Evolutionary conservation across 2,888 invertebrate species (phyloP).

Genomic region (Hemaris fuciformis): DNA sequence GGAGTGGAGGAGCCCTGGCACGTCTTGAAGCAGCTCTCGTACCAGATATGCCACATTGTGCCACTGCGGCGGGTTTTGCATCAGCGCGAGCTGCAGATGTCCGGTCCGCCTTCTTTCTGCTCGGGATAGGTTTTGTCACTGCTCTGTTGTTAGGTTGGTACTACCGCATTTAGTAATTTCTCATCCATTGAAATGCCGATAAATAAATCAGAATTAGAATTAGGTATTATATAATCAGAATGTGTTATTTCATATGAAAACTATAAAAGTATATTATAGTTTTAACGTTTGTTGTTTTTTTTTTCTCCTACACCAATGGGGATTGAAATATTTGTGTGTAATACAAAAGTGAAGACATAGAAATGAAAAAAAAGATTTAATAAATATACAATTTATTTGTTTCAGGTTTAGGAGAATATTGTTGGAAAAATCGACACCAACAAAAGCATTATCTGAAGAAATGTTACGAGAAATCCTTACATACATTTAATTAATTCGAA

Average conservation of each 20-base stretch:
- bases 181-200: too few species aligned
- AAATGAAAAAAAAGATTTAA: neutral
- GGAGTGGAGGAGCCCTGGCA: constrained; percentile 60
- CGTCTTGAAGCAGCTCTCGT: constrained; percentile 63
- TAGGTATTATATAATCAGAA: too few species aligned
- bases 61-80: constrained; percentile 77
- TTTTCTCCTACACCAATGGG: too few species aligned
- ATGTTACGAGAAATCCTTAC: constrained; percentile 39
- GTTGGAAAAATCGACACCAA: constrained; percentile 61
- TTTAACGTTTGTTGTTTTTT: too few species aligned
- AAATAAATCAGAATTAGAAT: too few species aligned
- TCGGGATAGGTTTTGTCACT: constrained; percentile 66
- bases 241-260: too few species aligned
- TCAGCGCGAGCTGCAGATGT: constrained; percentile 83
- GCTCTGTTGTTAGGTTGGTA: constrained; percentile 53
- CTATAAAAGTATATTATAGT: too few species aligned
- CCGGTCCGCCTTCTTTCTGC: constrained; percentile 79
- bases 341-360: neutral
- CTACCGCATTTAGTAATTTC: too few species aligned
- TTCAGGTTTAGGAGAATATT: constrained; percentile 64
- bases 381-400: constrained; percentile 20
- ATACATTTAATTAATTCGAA: constrained; percentile 28
- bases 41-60: constrained; percentile 79
- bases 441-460: constrained; percentile 32
- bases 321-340: neutral